phyloP scores from a whole-genome alignment of 2,888 invertebrate genomes.

The Lissonota sp. region DNA sequence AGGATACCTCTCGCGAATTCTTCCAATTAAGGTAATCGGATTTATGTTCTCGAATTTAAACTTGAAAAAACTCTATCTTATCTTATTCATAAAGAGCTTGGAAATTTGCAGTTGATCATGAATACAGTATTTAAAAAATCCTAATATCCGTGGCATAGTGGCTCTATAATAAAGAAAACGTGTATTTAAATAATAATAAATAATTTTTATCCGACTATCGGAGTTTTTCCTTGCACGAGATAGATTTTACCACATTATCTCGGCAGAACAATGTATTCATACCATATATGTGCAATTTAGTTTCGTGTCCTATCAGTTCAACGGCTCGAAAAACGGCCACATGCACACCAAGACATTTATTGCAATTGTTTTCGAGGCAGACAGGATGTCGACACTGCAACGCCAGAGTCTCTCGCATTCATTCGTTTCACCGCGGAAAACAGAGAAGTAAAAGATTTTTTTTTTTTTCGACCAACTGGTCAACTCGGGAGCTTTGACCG shows the following conservation, averaged over 20 bases:
- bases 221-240: not conserved
- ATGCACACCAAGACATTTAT: constrained; percentile 17
- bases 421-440: constrained; percentile 45
- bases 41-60: constrained; percentile 37
- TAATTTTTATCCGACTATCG: no score
- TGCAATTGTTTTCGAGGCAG: constrained; percentile 6
- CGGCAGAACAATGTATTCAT: not conserved
- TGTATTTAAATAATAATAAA: no score
- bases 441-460: constrained; percentile 44
- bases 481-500: constrained; percentile 42
- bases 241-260: constrained; percentile 29
- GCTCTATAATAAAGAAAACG: no score
- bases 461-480: constrained; percentile 46
- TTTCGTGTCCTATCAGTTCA: constrained; percentile 31
- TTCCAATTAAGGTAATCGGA: constrained; percentile 65
- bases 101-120: no score
- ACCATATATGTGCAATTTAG: constrained; percentile 22
- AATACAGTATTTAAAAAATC: no score
- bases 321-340: not conserved
- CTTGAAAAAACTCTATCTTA: not conserved
- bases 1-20: constrained; percentile 46
- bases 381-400: not conserved
- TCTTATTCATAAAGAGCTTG: no score
- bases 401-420: constrained; percentile 53
- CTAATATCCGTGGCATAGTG: no score